Evolutionary conservation across 2,113 vertebrate species (phyloP).

Genomic region (Lepus americanus): DNA sequence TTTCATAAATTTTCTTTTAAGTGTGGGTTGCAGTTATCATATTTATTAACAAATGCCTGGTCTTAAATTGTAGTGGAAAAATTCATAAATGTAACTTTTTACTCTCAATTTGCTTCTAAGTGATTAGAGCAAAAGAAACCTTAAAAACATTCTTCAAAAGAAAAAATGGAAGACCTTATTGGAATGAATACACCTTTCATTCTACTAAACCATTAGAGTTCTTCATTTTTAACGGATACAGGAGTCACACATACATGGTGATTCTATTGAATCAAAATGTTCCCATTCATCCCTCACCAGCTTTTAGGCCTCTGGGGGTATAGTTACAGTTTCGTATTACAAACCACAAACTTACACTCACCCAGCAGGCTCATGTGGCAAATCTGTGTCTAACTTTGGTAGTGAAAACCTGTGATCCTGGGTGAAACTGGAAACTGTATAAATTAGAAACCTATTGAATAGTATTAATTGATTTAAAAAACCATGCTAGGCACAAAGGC

Average conservation of each 20-base stretch:
- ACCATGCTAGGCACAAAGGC: background rate
- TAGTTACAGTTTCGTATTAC: background rate
- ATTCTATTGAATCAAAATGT: background rate
- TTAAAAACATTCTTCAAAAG: background rate
- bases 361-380: background rate
- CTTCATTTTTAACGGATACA: background rate
- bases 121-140: constrained; percentile 39
- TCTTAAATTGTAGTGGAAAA: constrained; percentile 34
- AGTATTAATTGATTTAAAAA: constrained; percentile 47
- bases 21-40: background rate
- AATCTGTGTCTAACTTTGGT: constrained; percentile 44
- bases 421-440: background rate
- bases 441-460: constrained; percentile 63
- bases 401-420: constrained; percentile 18
- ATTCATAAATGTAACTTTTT: constrained; percentile 30
- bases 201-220: background rate
- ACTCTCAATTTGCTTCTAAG: constrained; percentile 48
- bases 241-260: background rate
- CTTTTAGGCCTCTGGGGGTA: background rate
- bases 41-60: constrained; percentile 54
- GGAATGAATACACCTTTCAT: constrained; percentile 26
- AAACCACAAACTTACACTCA: background rate
- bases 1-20: constrained; percentile 4
- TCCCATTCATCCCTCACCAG: constrained; percentile 20
- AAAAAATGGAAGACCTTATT: constrained; percentile 48